phyloP scores from a whole-genome alignment of 2,888 invertebrate species.

The Ophraella communa region DNA sequence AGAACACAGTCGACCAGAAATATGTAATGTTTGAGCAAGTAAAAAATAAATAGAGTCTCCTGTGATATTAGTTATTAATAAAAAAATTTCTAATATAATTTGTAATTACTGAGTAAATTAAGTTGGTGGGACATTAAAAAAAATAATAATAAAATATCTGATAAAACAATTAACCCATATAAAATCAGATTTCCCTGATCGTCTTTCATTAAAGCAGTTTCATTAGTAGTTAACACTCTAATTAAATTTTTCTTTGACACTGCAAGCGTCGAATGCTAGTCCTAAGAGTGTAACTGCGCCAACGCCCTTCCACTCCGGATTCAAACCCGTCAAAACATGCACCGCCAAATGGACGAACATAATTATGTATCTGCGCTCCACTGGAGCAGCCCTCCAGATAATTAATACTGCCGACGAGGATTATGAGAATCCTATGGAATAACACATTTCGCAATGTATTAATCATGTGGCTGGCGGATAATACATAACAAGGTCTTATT shows the following conservation, averaged over 20 bases:
- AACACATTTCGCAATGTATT: conserved; percentile 44
- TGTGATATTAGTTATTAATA: too few species aligned
- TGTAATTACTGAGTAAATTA: too few species aligned
- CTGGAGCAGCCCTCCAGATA: conserved; percentile 31
- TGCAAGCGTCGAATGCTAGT: not conserved
- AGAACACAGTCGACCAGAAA: too few species aligned
- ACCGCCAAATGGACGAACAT: conserved; percentile 31
- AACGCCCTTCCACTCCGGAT: not conserved
- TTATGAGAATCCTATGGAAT: conserved; percentile 36
- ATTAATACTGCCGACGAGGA: conserved; percentile 38
- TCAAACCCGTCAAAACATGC: conserved; percentile 25
- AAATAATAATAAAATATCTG: too few species aligned
- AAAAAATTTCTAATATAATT: too few species aligned
- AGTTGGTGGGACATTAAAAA: too few species aligned
- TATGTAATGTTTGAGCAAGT: too few species aligned
- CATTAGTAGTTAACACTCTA: not conserved
- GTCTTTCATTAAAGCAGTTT: not conserved
- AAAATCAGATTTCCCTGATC: not conserved
- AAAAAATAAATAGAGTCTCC: too few species aligned
- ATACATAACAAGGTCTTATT: conserved; percentile 43
- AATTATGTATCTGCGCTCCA: conserved; percentile 34
- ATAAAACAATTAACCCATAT: not conserved
- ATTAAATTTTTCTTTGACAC: conserved; percentile 20
- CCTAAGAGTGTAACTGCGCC: conserved; percentile 7
- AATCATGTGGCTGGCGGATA: conserved; percentile 45